These are phyloP conservation scores for Ptilodon capucinus DNA, from an alignment of 2,888 invertebrate genomes.

Conservation along the genomic window DNA sequence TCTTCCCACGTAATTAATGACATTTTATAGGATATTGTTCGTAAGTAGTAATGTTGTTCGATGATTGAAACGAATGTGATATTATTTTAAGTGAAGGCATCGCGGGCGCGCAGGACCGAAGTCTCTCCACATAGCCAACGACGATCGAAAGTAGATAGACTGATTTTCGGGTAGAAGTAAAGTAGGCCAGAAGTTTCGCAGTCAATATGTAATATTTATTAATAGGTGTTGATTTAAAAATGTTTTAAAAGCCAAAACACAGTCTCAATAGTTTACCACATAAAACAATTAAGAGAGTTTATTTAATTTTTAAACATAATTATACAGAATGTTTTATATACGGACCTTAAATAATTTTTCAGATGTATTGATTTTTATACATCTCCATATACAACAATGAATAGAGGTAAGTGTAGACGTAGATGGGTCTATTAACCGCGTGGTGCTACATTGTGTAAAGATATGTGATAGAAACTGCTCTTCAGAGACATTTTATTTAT, in stretches of 20 bases:
- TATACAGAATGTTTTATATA: conserved; percentile 81
- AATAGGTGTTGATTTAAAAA: conserved; percentile 70
- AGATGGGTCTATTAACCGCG: conserved; percentile 81
- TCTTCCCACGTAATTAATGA: conserved; percentile 18
- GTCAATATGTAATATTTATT: conserved; percentile 68
- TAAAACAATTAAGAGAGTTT: conserved; percentile 77
- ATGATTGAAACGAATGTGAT: conserved; percentile 75
- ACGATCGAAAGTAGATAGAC: conserved; percentile 74
- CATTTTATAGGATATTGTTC: conserved; percentile 29
- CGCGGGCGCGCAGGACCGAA: conserved; percentile 39
- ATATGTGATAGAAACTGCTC: conserved; percentile 81
- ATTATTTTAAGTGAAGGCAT: conserved; percentile 71
- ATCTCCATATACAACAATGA: conserved; percentile 79
- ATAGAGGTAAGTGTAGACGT: conserved; percentile 77
- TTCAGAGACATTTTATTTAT: conserved; percentile 82
- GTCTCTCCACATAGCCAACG: conserved; percentile 65
- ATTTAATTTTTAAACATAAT: conserved; percentile 80
- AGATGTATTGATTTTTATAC: conserved; percentile 82
- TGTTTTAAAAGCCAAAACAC: conserved; percentile 73
- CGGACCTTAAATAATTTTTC: conserved; percentile 79
- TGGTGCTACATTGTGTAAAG: conserved; percentile 81
- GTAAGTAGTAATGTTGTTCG: conserved; percentile 40
- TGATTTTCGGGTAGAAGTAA: conserved; percentile 80
- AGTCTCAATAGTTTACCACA: conserved; percentile 74
- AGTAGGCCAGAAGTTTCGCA: conserved; percentile 72